Evolutionary conservation across 2,888 invertebrate genomes (phyloP).

Genomic region (Lottia gigantea): DNA sequence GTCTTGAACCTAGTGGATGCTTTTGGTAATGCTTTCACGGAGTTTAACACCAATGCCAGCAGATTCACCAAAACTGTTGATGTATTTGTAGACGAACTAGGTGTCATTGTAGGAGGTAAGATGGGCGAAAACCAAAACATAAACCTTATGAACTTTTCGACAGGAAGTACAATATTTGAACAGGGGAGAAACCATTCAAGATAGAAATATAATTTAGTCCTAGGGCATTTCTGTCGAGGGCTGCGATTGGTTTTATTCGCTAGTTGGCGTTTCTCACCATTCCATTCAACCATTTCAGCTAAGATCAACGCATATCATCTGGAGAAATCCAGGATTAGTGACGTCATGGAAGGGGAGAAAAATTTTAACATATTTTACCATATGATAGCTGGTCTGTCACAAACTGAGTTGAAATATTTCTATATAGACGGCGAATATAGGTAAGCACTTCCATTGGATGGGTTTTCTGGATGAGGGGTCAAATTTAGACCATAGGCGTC

Average conservation of each 20-base stretch:
- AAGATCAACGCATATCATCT: neutral
- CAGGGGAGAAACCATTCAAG: no score
- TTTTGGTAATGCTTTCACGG: neutral
- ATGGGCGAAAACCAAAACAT: neutral
- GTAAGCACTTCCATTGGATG: neutral
- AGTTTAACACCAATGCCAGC: neutral
- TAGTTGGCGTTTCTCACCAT: no score
- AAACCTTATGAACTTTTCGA: no score
- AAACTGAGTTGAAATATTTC: neutral
- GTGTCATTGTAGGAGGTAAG: neutral
- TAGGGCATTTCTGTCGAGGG: no score
- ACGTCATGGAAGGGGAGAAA: neutral
- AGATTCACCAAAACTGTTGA: constrained; percentile 3
- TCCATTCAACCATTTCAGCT: neutral
- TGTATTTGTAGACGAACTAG: neutral
- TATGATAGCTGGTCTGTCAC: neutral
- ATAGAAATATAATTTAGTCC: no score
- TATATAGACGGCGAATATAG: neutral
- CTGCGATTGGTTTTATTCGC: no score
- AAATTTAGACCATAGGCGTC: no score
- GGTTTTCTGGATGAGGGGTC: no score
- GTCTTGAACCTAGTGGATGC: neutral
- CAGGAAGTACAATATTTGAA: no score
- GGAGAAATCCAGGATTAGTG: neutral
- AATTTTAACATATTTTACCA: constrained; percentile 6